Conservation (phyloP, 2,797 vertebrate species). For the Pangasius sanitwongsei region DNA sequence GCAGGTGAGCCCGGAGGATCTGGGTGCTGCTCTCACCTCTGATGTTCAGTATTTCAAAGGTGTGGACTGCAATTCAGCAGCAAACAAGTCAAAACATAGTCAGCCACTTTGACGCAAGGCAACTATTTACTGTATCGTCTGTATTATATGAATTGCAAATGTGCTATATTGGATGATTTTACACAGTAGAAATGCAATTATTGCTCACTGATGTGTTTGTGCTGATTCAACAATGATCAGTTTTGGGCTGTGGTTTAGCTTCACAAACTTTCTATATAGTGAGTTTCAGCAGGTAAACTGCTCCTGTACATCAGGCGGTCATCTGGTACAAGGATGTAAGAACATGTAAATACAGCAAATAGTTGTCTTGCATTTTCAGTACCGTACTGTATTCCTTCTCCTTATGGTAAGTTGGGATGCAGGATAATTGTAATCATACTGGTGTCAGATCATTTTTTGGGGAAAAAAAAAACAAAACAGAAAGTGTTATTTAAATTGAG, state of each 20-base stretch:
- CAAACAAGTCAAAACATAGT: neutral
- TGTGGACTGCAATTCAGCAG: constrained; percentile 60
- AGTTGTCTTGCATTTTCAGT: neutral
- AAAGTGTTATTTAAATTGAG: neutral
- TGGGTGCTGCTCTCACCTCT: constrained; percentile 87
- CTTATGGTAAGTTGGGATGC: neutral
- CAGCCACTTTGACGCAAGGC: neutral
- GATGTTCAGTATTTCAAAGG: constrained; percentile 95
- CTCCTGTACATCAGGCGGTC: neutral
- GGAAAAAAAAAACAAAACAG: neutral
- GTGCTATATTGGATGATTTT: neutral
- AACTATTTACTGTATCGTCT: neutral
- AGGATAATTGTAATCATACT: neutral
- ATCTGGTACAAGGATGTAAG: neutral
- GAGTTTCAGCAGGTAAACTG: neutral
- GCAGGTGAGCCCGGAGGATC: constrained; percentile 86
- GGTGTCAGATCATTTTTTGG: neutral
- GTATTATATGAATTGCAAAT: neutral
- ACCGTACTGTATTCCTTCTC: neutral
- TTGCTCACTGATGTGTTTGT: neutral
- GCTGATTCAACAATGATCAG: no score
- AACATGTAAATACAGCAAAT: neutral
- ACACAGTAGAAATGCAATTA: neutral
- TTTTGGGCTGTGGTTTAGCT: neutral
- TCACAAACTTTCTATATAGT: neutral